Evolutionary conservation across 1,140 invertebrate species (phyloP), one percentile per base, ranked within the genome.

Genomic region (Lysiphlebus fabarum): DNA sequence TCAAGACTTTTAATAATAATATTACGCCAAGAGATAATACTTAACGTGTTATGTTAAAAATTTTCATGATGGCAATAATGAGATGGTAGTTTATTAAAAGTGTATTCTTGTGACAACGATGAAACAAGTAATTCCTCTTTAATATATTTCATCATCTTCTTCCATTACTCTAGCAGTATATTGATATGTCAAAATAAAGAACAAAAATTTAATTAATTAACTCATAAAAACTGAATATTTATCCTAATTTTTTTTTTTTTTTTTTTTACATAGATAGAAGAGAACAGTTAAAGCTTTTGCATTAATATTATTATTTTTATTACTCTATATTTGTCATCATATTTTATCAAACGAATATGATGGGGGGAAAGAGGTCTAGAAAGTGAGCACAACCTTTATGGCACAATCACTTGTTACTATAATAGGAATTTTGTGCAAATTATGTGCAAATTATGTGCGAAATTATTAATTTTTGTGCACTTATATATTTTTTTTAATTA

Each of bases 1-100:
- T 63, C 54, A 45, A 62, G 64, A 62, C 17, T 26, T 26, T 26
- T 26, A 26, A 57, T 66, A 65, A 67, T 65, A 65, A 64, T 63
- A 50, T 63, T 64, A 63, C 0, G 49, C 48, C 56, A 11, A 14
- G 53, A n/a, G 56, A 42, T 38, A 26, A 26, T 26, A 11, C 47
- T 34, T 33, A 14, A 14, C 11, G 14, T 49, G 44, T 44, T 12
- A 36, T 57, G 7, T 5, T 5, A 26, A 59, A 40, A 57, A 62
- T 53, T 44, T 51, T 38, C 41, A 42, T 55, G 44, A 54, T 56
- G 51, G 38, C 55, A 63, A 51, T 56, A 61, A 62, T 61, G 43
- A 59, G 58, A 59, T 60, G 60, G 17, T 26, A 67, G 65, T 63
- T 57, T 55, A 55, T 55, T 62, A 65, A 65, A 58, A 61, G 53